These are phyloP conservation scores for Plumapathes pennacea DNA, from an alignment of 92 coral and sea anemone species.

Conservation along the genomic window DNA sequence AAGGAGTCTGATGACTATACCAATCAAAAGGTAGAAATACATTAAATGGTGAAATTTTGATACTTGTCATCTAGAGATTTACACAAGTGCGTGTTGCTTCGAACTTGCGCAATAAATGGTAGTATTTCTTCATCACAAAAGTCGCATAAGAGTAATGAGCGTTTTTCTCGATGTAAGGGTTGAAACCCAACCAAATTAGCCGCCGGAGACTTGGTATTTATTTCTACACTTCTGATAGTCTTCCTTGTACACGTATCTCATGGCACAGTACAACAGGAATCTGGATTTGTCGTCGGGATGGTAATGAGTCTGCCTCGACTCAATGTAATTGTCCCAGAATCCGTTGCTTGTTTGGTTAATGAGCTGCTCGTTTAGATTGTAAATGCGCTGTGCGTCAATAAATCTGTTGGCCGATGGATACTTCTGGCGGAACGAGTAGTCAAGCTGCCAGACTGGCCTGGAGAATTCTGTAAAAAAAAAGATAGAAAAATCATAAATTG, in stretches of 20 bases:
- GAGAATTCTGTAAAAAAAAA: no score
- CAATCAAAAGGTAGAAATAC: no score
- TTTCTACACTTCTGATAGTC: slow-evolving; percentile 58
- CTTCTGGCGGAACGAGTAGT: slow-evolving; percentile 65
- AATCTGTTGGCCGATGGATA: slow-evolving; percentile 63
- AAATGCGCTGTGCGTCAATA: slow-evolving; percentile 72
- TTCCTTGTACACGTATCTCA: slow-evolving; percentile 49
- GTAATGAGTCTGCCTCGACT: slow-evolving; percentile 69
- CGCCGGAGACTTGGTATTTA: slow-evolving; percentile 76
- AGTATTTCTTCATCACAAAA: no score
- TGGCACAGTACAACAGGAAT: slow-evolving; percentile 75
- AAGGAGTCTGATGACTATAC: no score
- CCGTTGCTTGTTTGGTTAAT: slow-evolving; percentile 70
- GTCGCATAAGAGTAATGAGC: no score
- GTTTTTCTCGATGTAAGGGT: no score
- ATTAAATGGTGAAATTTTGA: no score
- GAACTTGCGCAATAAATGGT: no score
- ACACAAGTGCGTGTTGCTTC: no score
- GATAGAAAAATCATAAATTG: no score
- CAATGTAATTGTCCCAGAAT: slow-evolving; percentile 57
- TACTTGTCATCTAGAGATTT: no score
- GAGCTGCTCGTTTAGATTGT: slow-evolving; percentile 66
- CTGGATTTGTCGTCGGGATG: slow-evolving; percentile 65
- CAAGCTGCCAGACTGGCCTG: slow-evolving; percentile 71
- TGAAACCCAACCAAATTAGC: no score